Percentiles rank a stretch among this genome's conserved stretches.
phyloP scores from a whole-genome alignment of 2,888 invertebrate species.

The Thalpophila matura region DNA sequence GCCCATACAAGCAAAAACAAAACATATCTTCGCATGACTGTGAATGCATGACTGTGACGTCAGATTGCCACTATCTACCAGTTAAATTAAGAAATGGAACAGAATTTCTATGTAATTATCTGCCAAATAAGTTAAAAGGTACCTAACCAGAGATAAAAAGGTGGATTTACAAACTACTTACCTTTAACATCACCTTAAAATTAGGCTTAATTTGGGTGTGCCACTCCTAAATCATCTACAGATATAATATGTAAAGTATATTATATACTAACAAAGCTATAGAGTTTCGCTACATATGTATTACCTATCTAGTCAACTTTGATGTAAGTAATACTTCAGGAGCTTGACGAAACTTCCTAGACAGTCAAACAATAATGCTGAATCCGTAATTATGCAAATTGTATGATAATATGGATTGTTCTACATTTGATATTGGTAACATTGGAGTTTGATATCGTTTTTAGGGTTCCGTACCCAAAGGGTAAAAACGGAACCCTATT shows the following conservation, averaged over 20 bases:
- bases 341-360: slow-evolving; percentile 24
- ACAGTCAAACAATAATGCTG: slow-evolving; percentile 9
- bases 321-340: slow-evolving; percentile 14
- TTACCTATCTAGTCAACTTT: slow-evolving; percentile 30
- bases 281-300: slow-evolving; percentile 23
- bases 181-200: not conserved
- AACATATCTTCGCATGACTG: not conserved
- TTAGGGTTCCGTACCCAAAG: no score
- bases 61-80: no score
- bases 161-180: no score
- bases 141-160: no score
- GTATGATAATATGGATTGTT: not conserved
- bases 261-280: slow-evolving; percentile 14
- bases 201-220: no score
- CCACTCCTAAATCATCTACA: no score
- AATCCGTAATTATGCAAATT: slow-evolving; percentile 18
- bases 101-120: no score
- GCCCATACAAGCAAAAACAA: not conserved
- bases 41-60: no score
- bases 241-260: no score
- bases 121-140: no score
- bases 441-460: not conserved
- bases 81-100: no score
- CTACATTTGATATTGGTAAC: not conserved
- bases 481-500: no score